Evolutionary conservation across 2,113 vertebrate genomes (phyloP).

Genomic region (Pseudorectes ferrugineus): DNA sequence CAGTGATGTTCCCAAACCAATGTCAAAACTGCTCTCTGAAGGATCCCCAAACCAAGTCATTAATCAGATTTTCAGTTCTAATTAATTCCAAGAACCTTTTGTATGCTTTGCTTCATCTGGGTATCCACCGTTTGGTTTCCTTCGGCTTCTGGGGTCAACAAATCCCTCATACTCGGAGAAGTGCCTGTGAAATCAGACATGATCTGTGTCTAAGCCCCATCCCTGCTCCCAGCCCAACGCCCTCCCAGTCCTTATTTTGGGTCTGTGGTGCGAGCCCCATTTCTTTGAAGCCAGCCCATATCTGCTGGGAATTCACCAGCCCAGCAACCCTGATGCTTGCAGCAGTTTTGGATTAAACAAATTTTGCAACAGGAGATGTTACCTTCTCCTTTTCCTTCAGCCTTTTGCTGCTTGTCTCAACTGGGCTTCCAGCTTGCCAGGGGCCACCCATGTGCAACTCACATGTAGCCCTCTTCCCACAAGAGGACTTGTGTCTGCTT

Average conservation of each 20-base stretch:
- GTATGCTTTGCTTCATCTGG: background rate
- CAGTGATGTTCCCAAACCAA: background rate
- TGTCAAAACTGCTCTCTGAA: conserved; percentile 11
- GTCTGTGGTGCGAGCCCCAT: accelerated
- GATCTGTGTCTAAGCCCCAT: background rate
- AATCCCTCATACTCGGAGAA: background rate
- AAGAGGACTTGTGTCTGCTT: background rate
- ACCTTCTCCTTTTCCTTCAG: background rate
- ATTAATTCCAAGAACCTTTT: conserved; percentile 38
- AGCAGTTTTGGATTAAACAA: background rate
- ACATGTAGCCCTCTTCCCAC: background rate
- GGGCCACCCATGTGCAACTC: background rate
- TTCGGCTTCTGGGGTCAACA: background rate
- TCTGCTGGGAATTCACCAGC: background rate
- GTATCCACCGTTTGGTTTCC: background rate
- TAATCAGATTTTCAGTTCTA: conserved; percentile 40
- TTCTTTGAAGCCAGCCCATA: background rate
- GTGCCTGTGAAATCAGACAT: background rate
- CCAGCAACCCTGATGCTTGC: background rate
- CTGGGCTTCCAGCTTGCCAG: background rate
- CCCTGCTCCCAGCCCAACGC: background rate
- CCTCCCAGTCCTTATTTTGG: background rate
- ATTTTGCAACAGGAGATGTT: background rate
- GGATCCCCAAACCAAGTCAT: background rate
- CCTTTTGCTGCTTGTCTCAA: background rate